Evolutionary conservation across 1,140 invertebrate genomes (phyloP).

Genomic region (Chironomus tepperi): DNA sequence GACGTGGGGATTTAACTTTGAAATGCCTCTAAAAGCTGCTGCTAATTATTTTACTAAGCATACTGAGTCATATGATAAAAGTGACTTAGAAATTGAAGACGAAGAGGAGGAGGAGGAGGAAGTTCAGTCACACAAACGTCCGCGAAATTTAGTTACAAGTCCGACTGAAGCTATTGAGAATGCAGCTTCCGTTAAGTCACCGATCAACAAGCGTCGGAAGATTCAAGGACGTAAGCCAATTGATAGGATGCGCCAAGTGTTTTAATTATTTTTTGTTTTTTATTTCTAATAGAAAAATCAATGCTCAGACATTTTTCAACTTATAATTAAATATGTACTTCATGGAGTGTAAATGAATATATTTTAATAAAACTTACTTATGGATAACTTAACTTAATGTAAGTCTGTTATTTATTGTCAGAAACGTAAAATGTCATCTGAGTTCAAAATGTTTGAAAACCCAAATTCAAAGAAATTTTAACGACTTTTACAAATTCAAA

Average conservation of each 20-base stretch:
- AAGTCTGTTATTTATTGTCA: no score
- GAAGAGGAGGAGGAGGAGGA: background rate
- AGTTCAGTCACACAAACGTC: no score
- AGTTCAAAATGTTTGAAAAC: no score
- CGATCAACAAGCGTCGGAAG: background rate
- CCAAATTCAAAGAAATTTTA: no score
- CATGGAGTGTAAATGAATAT: no score
- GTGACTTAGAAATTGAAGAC: background rate
- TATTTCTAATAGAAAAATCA: background rate
- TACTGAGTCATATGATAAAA: background rate
- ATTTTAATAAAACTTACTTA: no score
- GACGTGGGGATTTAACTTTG: background rate
- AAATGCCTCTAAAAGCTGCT: background rate
- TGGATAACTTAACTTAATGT: no score
- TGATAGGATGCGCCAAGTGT: background rate
- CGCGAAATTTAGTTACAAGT: no score
- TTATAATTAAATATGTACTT: no score
- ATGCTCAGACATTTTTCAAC: background rate
- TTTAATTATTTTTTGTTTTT: background rate
- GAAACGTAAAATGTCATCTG: no score
- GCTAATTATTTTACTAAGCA: background rate
- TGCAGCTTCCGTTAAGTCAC: background rate
- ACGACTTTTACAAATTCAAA: no score
- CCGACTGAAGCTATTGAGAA: no score
- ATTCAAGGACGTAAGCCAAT: slow-evolving; percentile 5